These are phyloP conservation scores for Sarotherodon lohbergeri DNA, from an alignment of 2,113 vertebrate genomes.

Conservation along the genomic window DNA sequence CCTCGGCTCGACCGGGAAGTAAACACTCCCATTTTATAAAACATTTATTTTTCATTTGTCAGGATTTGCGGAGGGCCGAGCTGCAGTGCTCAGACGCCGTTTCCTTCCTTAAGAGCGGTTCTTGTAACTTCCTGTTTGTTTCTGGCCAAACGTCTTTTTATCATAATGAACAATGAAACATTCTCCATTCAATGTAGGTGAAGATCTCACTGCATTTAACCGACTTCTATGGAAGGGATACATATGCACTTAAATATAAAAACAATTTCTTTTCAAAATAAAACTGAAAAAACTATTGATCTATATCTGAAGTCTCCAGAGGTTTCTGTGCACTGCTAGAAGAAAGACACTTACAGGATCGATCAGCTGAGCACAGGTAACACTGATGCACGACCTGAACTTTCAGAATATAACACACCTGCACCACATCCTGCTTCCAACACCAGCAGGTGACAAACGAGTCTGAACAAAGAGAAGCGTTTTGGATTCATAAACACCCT, in stretches of 20 bases:
- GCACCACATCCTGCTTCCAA: neutral
- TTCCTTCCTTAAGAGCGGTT: neutral
- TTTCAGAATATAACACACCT: neutral
- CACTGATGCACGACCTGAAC: neutral
- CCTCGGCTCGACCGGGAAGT: fast-evolving
- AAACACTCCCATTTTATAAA: neutral
- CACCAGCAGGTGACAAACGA: neutral
- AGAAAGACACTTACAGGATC: no score
- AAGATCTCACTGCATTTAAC: no score
- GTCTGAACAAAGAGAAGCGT: no score
- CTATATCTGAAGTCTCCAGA: no score
- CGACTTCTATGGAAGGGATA: no score
- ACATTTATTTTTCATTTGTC: neutral
- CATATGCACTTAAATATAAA: no score
- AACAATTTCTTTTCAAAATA: no score
- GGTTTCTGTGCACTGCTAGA: no score
- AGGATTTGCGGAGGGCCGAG: neutral
- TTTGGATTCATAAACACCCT: no score
- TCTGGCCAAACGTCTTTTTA: neutral
- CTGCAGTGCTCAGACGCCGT: fast-evolving
- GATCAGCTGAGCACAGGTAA: no score
- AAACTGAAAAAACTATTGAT: no score
- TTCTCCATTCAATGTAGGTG: neutral
- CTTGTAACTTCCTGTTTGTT: neutral
- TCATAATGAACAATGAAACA: neutral